These are phyloP conservation scores for Aricia agestis DNA, from an alignment of 1,140 invertebrate species.

Conservation along the genomic window DNA sequence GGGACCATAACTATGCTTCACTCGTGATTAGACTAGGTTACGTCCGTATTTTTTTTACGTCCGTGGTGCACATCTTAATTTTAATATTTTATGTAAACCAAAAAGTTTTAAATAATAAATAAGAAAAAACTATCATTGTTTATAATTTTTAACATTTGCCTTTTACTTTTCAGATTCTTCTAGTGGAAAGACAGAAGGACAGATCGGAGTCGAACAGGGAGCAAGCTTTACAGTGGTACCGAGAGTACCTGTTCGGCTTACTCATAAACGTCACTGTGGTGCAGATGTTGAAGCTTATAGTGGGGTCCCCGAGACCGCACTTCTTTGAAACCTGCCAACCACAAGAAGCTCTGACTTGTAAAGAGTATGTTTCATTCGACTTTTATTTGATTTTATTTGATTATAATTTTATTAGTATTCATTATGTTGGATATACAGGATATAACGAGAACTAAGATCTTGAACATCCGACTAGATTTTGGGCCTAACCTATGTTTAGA, in stretches of 20 bases:
- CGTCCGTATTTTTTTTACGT: no score
- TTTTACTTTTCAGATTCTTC: constrained; percentile 48
- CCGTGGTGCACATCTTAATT: no score
- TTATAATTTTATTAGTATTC: no score
- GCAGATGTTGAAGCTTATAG: constrained; percentile 78
- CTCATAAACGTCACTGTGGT: constrained; percentile 73
- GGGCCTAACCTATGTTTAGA: no score
- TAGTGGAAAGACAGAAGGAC: constrained; percentile 47
- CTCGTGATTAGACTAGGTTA: no score
- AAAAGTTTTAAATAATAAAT: not conserved
- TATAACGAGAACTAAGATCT: no score
- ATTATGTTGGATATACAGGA: no score
- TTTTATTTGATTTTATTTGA: no score
- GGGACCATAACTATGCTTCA: no score
- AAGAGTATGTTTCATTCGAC: constrained; percentile 60
- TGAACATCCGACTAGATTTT: no score
- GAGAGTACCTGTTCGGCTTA: constrained; percentile 77
- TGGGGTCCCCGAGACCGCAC: constrained; percentile 84
- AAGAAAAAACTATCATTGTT: not conserved
- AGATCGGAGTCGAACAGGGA: constrained; percentile 34
- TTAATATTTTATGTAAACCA: not conserved
- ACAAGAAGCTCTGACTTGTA: constrained; percentile 77
- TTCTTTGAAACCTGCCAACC: constrained; percentile 84
- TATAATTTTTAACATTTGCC: no score
- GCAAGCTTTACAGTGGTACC: constrained; percentile 73